phyloP scores from a whole-genome alignment of 2,113 vertebrate genomes.

The Zosterops lateralis region DNA sequence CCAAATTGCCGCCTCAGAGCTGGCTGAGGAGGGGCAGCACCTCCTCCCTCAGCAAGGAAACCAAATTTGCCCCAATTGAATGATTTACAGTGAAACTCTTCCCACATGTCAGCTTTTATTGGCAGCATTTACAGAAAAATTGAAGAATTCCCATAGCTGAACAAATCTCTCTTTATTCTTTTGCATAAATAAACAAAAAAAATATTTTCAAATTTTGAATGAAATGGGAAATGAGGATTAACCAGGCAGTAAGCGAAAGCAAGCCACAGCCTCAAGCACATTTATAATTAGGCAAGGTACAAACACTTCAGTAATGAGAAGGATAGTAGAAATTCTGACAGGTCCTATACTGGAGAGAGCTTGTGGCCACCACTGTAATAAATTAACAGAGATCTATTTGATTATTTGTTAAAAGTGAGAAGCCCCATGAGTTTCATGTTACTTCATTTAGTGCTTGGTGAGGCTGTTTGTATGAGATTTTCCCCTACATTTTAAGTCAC shows the following conservation, averaged over 20 bases:
- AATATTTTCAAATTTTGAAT: background rate
- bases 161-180: background rate
- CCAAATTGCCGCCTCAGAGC: background rate
- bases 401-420: constrained; percentile 42
- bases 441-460: constrained; percentile 41
- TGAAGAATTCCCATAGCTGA: background rate
- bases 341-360: background rate
- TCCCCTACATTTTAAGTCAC: constrained; percentile 61
- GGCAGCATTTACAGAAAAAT: background rate
- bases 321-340: constrained; percentile 34
- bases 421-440: constrained; percentile 15
- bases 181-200: constrained; percentile 18
- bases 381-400: constrained; percentile 44
- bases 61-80: background rate
- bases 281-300: constrained; percentile 35
- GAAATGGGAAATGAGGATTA: background rate
- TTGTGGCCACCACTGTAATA: constrained; percentile 16
- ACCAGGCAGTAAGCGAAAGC: constrained; percentile 7
- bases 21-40: background rate
- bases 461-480: constrained; percentile 42
- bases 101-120: background rate
- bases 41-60: background rate
- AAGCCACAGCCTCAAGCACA: background rate
- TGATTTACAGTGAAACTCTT: background rate
- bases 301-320: constrained; percentile 32